These are phyloP conservation scores for Dorcus hopei DNA, from an alignment of 2,888 invertebrate species.

Conservation along the genomic window DNA sequence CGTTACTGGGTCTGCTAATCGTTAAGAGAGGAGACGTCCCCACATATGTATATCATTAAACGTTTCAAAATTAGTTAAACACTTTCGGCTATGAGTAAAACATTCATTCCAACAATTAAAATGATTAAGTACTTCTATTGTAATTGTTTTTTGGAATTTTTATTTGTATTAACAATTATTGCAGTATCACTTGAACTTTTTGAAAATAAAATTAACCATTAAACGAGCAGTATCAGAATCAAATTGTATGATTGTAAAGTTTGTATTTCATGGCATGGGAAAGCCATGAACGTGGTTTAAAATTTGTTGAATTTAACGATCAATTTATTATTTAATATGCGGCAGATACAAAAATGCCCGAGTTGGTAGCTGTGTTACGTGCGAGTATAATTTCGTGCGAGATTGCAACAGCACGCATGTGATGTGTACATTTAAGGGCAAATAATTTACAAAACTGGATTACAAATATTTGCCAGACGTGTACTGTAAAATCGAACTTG, in stretches of 20 bases:
- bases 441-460: constrained; percentile 9
- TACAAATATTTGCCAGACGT: neutral
- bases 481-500: constrained; percentile 4
- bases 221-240: too few species aligned
- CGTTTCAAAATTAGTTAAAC: neutral
- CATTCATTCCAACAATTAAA: too few species aligned
- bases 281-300: neutral
- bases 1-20: neutral
- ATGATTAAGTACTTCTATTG: too few species aligned
- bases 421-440: constrained; percentile 5
- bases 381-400: constrained; percentile 8
- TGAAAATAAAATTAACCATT: too few species aligned
- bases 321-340: constrained; percentile 10
- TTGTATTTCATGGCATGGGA: neutral
- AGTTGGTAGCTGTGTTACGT: neutral
- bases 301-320: constrained; percentile 6
- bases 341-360: neutral
- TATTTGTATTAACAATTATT: too few species aligned
- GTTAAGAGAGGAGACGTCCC: too few species aligned
- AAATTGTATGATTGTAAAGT: neutral
- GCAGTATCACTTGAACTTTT: too few species aligned
- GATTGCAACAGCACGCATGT: constrained; percentile 9
- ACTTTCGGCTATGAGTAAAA: neutral
- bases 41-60: too few species aligned
- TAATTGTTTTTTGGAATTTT: too few species aligned